Conservation (phyloP, 1,140 invertebrate species). For the Drosophila persimilis region DNA sequence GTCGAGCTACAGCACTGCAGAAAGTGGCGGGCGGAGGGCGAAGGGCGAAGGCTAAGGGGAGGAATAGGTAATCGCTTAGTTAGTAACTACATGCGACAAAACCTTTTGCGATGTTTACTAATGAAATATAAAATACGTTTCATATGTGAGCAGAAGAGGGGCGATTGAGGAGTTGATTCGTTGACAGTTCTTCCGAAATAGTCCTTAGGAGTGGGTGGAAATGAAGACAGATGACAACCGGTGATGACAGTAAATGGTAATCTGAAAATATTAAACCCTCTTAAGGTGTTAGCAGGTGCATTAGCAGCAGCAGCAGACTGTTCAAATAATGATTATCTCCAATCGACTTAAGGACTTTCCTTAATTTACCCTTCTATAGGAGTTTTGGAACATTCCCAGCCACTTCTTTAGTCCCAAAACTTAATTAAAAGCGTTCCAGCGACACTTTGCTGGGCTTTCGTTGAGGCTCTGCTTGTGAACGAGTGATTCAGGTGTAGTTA, state of each 20-base stretch:
- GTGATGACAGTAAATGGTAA: no score
- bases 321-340: slow-evolving; percentile 7
- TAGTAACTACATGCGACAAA: slow-evolving; percentile 63
- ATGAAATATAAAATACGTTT: slow-evolving; percentile 67
- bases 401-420: slow-evolving; percentile 9
- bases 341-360: slow-evolving; percentile 5
- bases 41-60: slow-evolving; percentile 3
- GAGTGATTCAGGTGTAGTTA: no score
- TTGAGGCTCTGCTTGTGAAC: no score
- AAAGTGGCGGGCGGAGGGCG: neutral
- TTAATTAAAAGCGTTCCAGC: slow-evolving; percentile 37
- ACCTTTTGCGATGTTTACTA: slow-evolving; percentile 68
- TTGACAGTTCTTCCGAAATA: neutral
- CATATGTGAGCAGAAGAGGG: slow-evolving; percentile 34
- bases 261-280: no score
- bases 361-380: neutral
- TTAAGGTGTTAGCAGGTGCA: no score
- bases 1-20: slow-evolving; percentile 30
- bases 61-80: slow-evolving; percentile 70
- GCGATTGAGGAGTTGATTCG: slow-evolving; percentile 24
- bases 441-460: slow-evolving; percentile 14
- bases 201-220: no score
- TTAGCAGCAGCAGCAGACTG: no score
- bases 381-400: neutral
- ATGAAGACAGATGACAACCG: no score